Evolutionary conservation across 2,113 vertebrate genomes (phyloP), one percentile per base, ranked within the genome.

Genomic region (Chaenocephalus aceratus): DNA sequence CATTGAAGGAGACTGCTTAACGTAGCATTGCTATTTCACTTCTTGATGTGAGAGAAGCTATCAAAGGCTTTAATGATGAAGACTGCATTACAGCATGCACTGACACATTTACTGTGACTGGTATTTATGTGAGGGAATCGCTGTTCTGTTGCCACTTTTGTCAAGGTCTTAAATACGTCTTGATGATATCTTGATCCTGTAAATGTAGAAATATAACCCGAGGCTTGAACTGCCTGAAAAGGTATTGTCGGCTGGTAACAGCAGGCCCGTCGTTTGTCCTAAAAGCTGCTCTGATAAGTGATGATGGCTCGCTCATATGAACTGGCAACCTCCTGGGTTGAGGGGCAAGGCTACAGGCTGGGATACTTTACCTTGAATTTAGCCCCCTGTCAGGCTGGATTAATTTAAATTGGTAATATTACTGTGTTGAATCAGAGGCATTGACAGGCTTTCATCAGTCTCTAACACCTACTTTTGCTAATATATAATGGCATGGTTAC

Each of bases 121-220:
- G 87, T 76, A 86, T 85, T 90, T 79, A 77, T 63, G 44, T 77
- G 34, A 68, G 64, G 44, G 60, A 78, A 86, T 80, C 72, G n/a
- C 15, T 74, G 83, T 65, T 77, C 83, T 82, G 88, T 62, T 6
- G 4, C 5, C 73, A 73, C 81, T 91, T 86, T 77, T 86, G 71
- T 85, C 84, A 59, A 67, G 61, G 84, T 86, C 82, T 87, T 79
- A 66, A 72, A 78, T 61, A 16, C 61, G 45, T 72, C 66, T 63
- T 60, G 7, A 61, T 54, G 21, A 81, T 70, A 57, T 77, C 61
- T 78, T 76, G 23, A 77, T 72, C 66, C 53, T 70, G 44, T 44
- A 21, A 85, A 69, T 58, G 36, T 80, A 58, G 52, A 82, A 70
- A 68, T 86, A 84, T 80, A 77, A 90, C 66, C 46, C 41, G 77